Percentiles rank a stretch among this genome's conserved stretches.
These are phyloP conservation scores for Puma concolor DNA, from an alignment of 2,113 vertebrate genomes.

Conservation along the genomic window DNA sequence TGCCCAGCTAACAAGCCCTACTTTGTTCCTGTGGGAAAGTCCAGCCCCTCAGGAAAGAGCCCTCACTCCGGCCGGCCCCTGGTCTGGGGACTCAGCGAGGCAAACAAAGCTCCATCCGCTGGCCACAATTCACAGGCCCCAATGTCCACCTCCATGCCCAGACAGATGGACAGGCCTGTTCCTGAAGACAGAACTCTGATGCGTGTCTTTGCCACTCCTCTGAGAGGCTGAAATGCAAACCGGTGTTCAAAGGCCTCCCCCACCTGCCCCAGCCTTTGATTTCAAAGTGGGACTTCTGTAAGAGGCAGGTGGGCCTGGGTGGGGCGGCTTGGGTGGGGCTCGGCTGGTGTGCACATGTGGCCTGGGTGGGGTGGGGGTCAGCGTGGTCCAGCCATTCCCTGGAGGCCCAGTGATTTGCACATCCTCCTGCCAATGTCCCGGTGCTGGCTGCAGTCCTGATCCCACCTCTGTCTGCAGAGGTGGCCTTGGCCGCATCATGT, in stretches of 20 bases:
- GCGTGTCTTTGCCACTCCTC: background rate
- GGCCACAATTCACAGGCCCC: constrained; percentile 73
- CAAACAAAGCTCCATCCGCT: constrained; percentile 74
- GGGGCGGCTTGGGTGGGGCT: constrained; percentile 5
- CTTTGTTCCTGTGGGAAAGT: constrained; percentile 86
- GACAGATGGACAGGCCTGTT: background rate
- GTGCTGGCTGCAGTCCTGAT: constrained; percentile 40
- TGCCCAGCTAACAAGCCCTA: constrained; percentile 73
- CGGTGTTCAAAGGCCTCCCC: background rate
- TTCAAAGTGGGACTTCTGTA: background rate
- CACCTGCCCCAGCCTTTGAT: background rate
- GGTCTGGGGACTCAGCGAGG: constrained; percentile 73
- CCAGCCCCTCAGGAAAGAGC: constrained; percentile 82
- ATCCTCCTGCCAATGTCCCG: constrained; percentile 75
- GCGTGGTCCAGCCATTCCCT: constrained; percentile 85
- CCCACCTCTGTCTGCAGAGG: constrained; percentile 24
- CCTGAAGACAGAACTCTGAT: accelerated
- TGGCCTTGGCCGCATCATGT: background rate
- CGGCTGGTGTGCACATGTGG: constrained; percentile 83
- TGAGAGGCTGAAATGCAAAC: background rate
- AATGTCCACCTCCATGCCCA: constrained; percentile 13
- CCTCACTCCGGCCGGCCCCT: constrained; percentile 76
- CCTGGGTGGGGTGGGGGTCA: constrained; percentile 80
- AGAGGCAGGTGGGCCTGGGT: constrained; percentile 47
- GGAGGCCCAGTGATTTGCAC: constrained; percentile 85